A percentile compares a stretch with the other conserved stretches of the same genome.
These are phyloP conservation scores for Ailuropoda melanoleuca DNA, from an alignment of 2,113 vertebrate species.

Conservation along the genomic window DNA sequence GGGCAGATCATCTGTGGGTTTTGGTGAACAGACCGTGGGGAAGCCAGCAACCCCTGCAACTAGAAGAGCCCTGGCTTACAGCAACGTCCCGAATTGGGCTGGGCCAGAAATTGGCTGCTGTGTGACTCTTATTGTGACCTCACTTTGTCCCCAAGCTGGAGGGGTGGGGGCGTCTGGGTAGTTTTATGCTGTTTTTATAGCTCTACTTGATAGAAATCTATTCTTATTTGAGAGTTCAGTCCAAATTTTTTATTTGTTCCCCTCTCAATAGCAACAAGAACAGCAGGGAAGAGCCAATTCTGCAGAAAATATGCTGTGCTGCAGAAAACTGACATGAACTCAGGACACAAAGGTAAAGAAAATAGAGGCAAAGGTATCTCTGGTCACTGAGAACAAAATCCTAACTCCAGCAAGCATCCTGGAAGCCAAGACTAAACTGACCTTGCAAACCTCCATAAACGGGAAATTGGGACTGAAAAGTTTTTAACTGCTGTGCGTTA, in stretches of 20 bases:
- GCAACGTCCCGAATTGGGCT: neutral
- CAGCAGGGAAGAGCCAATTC: neutral
- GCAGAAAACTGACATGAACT: neutral
- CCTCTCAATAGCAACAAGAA: slow-evolving; percentile 3
- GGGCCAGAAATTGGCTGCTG: neutral
- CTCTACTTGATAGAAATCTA: neutral
- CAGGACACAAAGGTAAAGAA: neutral
- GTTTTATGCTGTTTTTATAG: slow-evolving; percentile 19
- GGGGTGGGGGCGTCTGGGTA: neutral
- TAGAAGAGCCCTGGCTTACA: neutral
- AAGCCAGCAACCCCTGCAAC: neutral
- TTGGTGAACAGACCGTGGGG: neutral
- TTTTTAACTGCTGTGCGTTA: neutral
- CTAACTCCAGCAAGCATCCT: neutral
- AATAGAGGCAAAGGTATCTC: neutral
- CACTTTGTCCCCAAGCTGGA: neutral
- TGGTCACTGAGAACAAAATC: neutral
- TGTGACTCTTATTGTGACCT: neutral
- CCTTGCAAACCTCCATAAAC: neutral
- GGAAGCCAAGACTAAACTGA: neutral
- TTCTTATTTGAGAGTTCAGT: neutral
- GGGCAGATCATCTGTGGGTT: neutral
- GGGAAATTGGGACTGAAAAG: neutral
- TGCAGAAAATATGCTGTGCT: neutral
- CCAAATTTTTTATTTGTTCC: slow-evolving; percentile 34